Evolutionary conservation across 2,113 vertebrate genomes (phyloP).

Genomic region (Limanda limanda): DNA sequence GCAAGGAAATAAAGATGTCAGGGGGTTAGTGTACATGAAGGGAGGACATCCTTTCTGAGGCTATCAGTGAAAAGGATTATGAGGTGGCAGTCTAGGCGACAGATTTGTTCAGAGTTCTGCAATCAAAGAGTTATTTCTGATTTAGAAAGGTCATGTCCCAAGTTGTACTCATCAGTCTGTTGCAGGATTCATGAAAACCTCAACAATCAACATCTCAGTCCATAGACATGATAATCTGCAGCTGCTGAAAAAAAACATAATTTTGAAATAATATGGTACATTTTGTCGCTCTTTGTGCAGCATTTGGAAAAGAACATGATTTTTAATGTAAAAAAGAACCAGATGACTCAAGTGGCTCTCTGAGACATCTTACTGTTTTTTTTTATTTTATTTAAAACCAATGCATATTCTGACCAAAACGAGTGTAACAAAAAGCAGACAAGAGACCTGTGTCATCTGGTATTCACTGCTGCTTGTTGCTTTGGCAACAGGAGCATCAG

Average conservation of each 20-base stretch:
- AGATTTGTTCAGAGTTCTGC: conserved; percentile 15
- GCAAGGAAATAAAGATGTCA: conserved; percentile 35
- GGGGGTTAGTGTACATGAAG: conserved; percentile 30
- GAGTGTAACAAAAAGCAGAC: conserved; percentile 26
- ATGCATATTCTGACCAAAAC: conserved; percentile 1
- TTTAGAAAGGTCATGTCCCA: conserved; percentile 3
- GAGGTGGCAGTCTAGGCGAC: conserved; percentile 18
- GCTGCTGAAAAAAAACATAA: no score
- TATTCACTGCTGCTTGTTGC: conserved; percentile 54
- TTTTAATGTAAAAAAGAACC: background rate
- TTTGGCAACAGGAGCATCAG: conserved; percentile 54
- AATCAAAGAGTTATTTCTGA: conserved; percentile 6
- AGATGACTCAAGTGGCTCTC: background rate
- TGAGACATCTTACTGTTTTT: background rate
- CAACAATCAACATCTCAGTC: background rate
- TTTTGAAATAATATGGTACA: background rate
- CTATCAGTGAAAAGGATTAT: conserved; percentile 29
- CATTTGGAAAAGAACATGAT: background rate
- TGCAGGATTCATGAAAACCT: background rate
- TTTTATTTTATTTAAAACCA: background rate
- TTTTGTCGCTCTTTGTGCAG: background rate
- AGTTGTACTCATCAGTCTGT: background rate
- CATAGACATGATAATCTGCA: no score
- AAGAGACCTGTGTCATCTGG: conserved; percentile 14
- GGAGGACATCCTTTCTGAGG: conserved; percentile 25